Percentiles rank a stretch among this genome's conserved stretches.
These are phyloP conservation scores for Vanessa atalanta DNA, from an alignment of 1,140 invertebrate species.

Conservation along the genomic window DNA sequence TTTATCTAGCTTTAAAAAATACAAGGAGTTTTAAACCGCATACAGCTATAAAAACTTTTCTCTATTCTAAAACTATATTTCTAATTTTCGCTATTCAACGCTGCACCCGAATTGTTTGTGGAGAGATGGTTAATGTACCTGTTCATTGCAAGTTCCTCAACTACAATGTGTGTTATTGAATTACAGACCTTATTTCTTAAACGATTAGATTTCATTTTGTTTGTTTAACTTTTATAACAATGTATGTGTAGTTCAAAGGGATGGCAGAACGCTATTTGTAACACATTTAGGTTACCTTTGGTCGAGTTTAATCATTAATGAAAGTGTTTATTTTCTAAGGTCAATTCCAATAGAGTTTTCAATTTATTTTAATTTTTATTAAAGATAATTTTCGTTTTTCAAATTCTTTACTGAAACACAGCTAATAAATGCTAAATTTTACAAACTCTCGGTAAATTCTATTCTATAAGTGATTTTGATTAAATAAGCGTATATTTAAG, in stretches of 20 bases:
- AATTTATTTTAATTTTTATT: neutral
- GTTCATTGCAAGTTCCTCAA: neutral
- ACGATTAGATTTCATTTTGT: neutral
- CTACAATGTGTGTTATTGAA: neutral
- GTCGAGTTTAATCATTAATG: constrained; percentile 4
- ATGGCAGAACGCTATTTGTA: neutral
- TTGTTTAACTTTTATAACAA: neutral
- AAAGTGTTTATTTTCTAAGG: constrained; percentile 4
- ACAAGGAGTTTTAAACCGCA: neutral
- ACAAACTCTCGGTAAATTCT: too few species aligned
- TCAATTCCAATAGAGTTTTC: neutral
- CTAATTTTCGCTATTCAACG: constrained; percentile 5
- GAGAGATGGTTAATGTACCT: constrained; percentile 7
- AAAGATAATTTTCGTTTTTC: too few species aligned
- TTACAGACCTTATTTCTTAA: neutral
- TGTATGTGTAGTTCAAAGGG: constrained; percentile 2
- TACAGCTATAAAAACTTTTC: neutral
- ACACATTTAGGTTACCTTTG: neutral
- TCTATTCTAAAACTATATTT: neutral
- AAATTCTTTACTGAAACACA: too few species aligned
- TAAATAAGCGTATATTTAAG: too few species aligned
- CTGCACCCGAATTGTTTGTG: constrained; percentile 6
- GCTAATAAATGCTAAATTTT: too few species aligned
- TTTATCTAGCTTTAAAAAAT: neutral
- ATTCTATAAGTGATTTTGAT: too few species aligned